phyloP scores from a whole-genome alignment of 2,888 invertebrate genomes.

The Drosophila phalerata region DNA sequence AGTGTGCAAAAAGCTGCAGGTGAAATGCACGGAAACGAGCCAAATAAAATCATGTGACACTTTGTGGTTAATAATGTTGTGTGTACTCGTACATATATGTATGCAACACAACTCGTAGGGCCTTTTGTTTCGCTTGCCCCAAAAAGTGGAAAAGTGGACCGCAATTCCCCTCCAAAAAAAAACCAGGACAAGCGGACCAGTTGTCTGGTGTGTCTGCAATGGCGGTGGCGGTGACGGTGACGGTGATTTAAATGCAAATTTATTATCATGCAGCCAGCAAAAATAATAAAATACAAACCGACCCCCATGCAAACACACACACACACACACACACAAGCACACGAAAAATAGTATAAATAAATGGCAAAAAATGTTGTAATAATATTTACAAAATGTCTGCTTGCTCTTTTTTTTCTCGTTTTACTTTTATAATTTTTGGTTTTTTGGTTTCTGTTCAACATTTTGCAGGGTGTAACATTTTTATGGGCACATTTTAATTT shows the following conservation, averaged over 20 bases:
- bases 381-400: constrained; percentile 81
- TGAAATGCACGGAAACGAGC: constrained; percentile 68
- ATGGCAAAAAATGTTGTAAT: constrained; percentile 65
- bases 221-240: constrained; percentile 29
- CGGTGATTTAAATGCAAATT: constrained; percentile 81
- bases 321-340: constrained; percentile 2
- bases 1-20: constrained; percentile 65
- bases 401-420: constrained; percentile 33
- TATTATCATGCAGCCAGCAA: constrained; percentile 77
- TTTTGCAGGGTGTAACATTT: constrained; percentile 51
- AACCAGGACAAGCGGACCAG: constrained; percentile 45
- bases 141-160: constrained; percentile 49
- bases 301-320: constrained; percentile 32
- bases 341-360: constrained; percentile 66
- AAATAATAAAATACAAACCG: constrained; percentile 58
- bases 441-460: constrained; percentile 2
- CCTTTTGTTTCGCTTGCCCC: constrained; percentile 56
- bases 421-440: no score
- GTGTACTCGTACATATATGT: constrained; percentile 28
- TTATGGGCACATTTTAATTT: constrained; percentile 71
- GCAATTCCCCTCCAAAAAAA: constrained; percentile 38
- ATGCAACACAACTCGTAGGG: constrained; percentile 19
- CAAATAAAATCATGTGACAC: constrained; percentile 82
- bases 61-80: constrained; percentile 80
- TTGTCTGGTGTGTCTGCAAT: constrained; percentile 22